Conservation (phyloP, 1,140 invertebrate species). For the Anastrepha ludens region DNA sequence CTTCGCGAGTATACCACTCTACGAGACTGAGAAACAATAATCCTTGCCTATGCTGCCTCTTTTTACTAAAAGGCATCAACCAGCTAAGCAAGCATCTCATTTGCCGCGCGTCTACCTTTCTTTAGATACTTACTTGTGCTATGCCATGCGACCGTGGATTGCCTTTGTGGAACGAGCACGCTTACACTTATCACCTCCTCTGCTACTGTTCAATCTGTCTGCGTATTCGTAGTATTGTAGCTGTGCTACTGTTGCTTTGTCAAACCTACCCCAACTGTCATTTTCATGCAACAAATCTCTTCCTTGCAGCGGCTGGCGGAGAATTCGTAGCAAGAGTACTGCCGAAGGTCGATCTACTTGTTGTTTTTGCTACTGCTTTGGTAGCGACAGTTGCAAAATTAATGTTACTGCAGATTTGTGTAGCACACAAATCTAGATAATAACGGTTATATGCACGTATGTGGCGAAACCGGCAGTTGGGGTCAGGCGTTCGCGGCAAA, state of each 20-base stretch:
- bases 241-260: conserved; percentile 18
- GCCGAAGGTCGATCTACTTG: neutral
- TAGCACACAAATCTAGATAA: conserved; percentile 31
- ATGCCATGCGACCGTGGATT: neutral
- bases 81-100: neutral
- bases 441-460: conserved; percentile 6
- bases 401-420: conserved; percentile 50
- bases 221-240: neutral
- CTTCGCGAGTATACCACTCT: neutral
- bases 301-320: neutral
- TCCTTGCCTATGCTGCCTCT: neutral
- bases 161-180: neutral
- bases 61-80: neutral
- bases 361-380: neutral
- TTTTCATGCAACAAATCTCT: conserved; percentile 43
- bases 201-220: neutral
- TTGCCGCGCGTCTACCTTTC: neutral
- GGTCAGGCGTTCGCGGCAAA: conserved; percentile 19
- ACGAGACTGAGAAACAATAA: neutral
- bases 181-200: neutral
- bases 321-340: neutral
- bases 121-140: neutral
- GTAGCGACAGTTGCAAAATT: conserved; percentile 51
- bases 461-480: conserved; percentile 14
- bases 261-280: neutral